A percentile compares a stretch with the other conserved stretches of the same genome.
phyloP scores from a whole-genome alignment of 2,113 vertebrate genomes.

The Zosterops lateralis region DNA sequence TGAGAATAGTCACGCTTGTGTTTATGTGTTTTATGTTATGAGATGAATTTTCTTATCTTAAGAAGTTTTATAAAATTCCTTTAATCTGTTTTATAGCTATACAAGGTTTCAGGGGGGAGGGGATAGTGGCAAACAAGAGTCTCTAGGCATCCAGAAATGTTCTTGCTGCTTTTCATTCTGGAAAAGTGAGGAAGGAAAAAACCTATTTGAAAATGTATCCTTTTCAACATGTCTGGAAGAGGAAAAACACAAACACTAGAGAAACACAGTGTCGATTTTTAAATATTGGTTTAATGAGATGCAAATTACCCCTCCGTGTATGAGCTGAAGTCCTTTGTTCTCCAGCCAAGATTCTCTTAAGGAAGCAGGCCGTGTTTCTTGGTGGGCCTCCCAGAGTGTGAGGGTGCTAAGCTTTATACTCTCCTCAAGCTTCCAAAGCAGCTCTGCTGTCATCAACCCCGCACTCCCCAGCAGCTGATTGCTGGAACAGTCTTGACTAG shows the following conservation, averaged over 20 bases:
- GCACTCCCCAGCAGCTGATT: background rate
- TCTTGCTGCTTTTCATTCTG: background rate
- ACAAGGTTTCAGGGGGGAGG: background rate
- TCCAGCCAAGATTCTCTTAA: background rate
- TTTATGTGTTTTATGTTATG: background rate
- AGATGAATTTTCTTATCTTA: background rate
- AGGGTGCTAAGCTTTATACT: background rate
- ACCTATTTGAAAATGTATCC: background rate
- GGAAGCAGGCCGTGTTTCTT: slow-evolving; percentile 17
- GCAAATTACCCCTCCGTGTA: background rate
- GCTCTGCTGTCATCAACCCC: background rate
- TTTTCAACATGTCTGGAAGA: background rate
- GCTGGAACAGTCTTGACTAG: background rate
- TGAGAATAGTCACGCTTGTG: background rate
- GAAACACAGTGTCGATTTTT: background rate
- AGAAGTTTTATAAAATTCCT: background rate
- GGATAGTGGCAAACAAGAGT: background rate
- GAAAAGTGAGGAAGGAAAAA: background rate
- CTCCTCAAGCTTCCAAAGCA: background rate
- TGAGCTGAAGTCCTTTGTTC: slow-evolving; percentile 38
- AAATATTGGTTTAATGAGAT: slow-evolving; percentile 29
- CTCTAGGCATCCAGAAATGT: background rate
- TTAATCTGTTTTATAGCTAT: background rate
- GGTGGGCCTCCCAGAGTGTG: background rate
- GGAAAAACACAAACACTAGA: background rate